Evolutionary conservation across 1,140 invertebrate genomes (phyloP).

Genomic region (Lamellibrachia luymesi): DNA sequence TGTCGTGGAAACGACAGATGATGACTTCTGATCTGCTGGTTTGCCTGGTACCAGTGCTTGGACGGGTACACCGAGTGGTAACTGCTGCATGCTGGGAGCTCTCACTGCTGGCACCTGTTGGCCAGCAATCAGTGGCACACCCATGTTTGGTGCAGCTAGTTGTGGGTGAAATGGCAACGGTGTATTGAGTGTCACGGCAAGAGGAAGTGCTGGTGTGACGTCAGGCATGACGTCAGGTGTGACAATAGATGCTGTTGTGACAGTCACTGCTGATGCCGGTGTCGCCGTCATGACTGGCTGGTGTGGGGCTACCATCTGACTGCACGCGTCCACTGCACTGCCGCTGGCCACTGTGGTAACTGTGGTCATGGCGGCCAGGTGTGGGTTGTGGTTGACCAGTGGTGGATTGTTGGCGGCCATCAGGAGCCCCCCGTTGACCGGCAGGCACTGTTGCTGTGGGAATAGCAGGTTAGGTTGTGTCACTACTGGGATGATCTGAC

Average conservation of each 20-base stretch:
- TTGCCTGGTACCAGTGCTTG: not conserved
- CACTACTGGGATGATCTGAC: conserved; percentile 57
- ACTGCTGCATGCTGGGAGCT: not conserved
- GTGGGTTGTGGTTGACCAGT: not conserved
- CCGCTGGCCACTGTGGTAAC: not conserved
- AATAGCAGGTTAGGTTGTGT: conserved; percentile 50
- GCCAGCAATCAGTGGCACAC: not conserved
- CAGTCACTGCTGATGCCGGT: not conserved
- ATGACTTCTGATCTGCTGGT: not conserved
- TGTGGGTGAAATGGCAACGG: not conserved
- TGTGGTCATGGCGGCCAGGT: not conserved
- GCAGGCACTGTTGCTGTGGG: conserved; percentile 24
- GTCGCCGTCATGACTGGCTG: not conserved
- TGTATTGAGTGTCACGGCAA: not conserved
- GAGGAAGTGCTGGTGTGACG: not conserved
- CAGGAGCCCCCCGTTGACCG: conserved; percentile 27
- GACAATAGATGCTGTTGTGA: not conserved
- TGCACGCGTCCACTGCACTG: not conserved
- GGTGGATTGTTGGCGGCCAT: conserved; percentile 17
- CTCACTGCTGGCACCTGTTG: not conserved
- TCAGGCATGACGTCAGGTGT: not conserved
- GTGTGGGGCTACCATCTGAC: conserved; percentile 5
- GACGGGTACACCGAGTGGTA: not conserved
- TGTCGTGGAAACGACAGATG: not conserved
- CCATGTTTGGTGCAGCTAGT: not conserved